Evolutionary conservation across 1,140 invertebrate species (phyloP).

Genomic region (Magallana ariakensis): DNA sequence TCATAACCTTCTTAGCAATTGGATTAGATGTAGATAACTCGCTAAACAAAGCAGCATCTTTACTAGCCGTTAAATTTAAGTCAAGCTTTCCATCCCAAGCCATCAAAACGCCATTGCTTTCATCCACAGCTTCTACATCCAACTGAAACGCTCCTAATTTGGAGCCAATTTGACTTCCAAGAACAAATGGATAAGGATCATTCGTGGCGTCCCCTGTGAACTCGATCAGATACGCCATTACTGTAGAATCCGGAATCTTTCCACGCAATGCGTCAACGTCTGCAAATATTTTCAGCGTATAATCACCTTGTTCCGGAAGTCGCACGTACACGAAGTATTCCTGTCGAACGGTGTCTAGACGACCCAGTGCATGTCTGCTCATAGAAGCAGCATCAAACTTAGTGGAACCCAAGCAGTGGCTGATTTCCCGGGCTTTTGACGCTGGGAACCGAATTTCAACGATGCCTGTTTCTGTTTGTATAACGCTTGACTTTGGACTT

Average conservation of each 20-base stretch:
- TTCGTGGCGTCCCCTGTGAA: background rate
- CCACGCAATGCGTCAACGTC: constrained; percentile 26
- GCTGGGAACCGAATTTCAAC: constrained; percentile 42
- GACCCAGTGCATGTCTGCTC: constrained; percentile 39
- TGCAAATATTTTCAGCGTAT: constrained; percentile 56
- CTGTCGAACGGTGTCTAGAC: constrained; percentile 28
- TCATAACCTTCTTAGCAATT: constrained; percentile 48
- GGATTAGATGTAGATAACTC: constrained; percentile 46
- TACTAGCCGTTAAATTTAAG: constrained; percentile 38
- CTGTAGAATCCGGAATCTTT: constrained; percentile 38
- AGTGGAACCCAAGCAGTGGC: constrained; percentile 24
- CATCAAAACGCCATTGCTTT: constrained; percentile 27
- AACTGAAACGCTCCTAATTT: constrained; percentile 43
- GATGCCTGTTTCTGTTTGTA: constrained; percentile 39
- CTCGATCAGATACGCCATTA: constrained; percentile 46
- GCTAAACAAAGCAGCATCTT: constrained; percentile 24
- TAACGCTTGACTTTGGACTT: constrained; percentile 38
- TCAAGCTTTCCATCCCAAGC: constrained; percentile 43
- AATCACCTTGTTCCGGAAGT: constrained; percentile 52
- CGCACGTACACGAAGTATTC: constrained; percentile 44
- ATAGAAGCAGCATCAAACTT: constrained; percentile 39
- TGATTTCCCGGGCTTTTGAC: background rate
- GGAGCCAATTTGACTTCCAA: constrained; percentile 41
- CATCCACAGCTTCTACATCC: background rate
- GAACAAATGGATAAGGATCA: constrained; percentile 41